These are phyloP conservation scores for Drosophila cyrtoloma DNA, from an alignment of 2,888 invertebrate genomes.

Conservation along the genomic window DNA sequence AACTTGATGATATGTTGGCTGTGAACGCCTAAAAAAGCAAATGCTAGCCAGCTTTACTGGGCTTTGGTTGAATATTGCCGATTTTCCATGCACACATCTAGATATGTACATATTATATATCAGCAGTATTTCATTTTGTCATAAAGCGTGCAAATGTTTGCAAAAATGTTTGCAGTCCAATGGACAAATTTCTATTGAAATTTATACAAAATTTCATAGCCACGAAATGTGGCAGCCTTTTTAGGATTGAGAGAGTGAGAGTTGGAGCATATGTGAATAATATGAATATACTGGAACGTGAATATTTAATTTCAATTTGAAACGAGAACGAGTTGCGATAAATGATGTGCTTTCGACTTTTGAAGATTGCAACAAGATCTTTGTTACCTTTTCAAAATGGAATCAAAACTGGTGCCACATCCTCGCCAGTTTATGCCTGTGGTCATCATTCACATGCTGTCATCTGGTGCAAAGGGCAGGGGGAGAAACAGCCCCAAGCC, in stretches of 20 bases:
- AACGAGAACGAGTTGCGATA: too few relatives aligned
- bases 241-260: not conserved
- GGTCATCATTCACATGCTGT: conserved; percentile 47
- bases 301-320: conserved; percentile 14
- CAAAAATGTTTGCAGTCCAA: conserved; percentile 13
- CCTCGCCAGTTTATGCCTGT: not conserved
- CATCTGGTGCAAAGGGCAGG: conserved; percentile 10
- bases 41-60: conserved; percentile 5
- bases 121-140: conserved; percentile 1
- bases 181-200: conserved; percentile 15
- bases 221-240: conserved; percentile 39
- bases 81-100: conserved; percentile 7
- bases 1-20: conserved; percentile 10
- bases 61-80: conserved; percentile 16
- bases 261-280: conserved; percentile 19
- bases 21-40: conserved; percentile 1
- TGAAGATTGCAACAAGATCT: conserved; percentile 1
- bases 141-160: conserved; percentile 38
- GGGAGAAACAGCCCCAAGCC: too few relatives aligned
- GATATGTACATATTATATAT: not conserved
- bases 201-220: conserved; percentile 25
- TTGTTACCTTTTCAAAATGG: conserved; percentile 20
- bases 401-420: conserved; percentile 15
- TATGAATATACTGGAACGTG: conserved; percentile 36
- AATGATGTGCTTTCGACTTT: too few relatives aligned